Conservation (phyloP, 2,888 invertebrate genomes). For the Bedellia somnulentella region DNA sequence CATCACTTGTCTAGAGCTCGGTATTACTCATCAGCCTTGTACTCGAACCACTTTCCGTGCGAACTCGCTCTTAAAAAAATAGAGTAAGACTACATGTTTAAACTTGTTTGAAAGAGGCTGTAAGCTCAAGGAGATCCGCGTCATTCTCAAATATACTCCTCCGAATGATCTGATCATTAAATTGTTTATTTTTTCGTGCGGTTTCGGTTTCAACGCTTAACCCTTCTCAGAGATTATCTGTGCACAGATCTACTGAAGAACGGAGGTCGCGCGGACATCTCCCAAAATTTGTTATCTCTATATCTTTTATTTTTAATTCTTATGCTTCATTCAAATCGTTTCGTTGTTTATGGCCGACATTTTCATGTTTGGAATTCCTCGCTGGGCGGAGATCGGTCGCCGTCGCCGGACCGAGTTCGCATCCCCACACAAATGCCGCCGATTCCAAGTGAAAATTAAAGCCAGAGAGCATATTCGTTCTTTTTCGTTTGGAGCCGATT, state of each 20-base stretch:
- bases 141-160: slow-evolving; percentile 30
- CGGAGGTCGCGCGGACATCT: slow-evolving; percentile 24
- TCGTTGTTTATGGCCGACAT: slow-evolving; percentile 57
- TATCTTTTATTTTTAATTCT: slow-evolving; percentile 41
- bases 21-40: slow-evolving; percentile 28
- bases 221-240: slow-evolving; percentile 50
- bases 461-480: slow-evolving; percentile 19
- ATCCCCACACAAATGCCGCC: slow-evolving; percentile 30
- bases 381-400: slow-evolving; percentile 16
- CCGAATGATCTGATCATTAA: slow-evolving; percentile 41
- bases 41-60: slow-evolving; percentile 33
- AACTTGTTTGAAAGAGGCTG: slow-evolving; percentile 32
- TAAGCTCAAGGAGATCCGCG: slow-evolving; percentile 15
- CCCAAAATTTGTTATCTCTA: slow-evolving; percentile 43
- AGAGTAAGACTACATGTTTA: slow-evolving; percentile 28
- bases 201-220: slow-evolving; percentile 44
- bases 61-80: slow-evolving; percentile 27
- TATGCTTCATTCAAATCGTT: slow-evolving; percentile 54
- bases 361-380: slow-evolving; percentile 55
- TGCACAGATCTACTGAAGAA: slow-evolving; percentile 28
- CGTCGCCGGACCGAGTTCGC: slow-evolving; percentile 19
- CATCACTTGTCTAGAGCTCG: slow-evolving; percentile 22
- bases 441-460: slow-evolving; percentile 52
- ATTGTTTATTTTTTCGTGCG: slow-evolving; percentile 37
- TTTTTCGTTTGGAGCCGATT: slow-evolving; percentile 42